Base-by-base conservation (phyloP, 1,140 invertebrate species). In the Samia ricini region DNA sequence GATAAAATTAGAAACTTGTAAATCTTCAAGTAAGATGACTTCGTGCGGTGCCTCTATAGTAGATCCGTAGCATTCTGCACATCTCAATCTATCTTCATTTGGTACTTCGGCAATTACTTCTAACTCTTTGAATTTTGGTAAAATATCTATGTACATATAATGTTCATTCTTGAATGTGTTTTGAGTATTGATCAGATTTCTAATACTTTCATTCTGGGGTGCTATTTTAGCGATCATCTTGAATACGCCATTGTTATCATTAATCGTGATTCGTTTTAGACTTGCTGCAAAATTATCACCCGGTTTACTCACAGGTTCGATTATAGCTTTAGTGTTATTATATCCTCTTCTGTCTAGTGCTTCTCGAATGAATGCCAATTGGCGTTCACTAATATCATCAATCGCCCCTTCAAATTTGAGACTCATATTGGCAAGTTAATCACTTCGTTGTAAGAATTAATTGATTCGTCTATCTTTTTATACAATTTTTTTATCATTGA, bases 1-100 rank as follows among this genome's bases (percentile, higher is more conserved):
- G 10, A 52, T 36, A 64, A 85, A 93, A 0, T 89, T 89, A 5
- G 62, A 33, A 0, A 67, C 48, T 51, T 80, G 75, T 15, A 94
- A 70, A 77, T 94, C 92, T 72, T 93, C 89, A 60, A 94, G 77
- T 18, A 93, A 76, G n/a, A 93, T 87, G 19, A 88, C 71, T 75
- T 92, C 90, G 33, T 89, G 63, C 10, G 70, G 63, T 36, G 87
- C 74, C 26, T 87, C 77, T 15, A 57, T 71, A 4, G 76, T 64
- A 0, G 68, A 80, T 10, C 58, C 94, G 72, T 22, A 93, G 72
- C 8, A 93, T 85, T 4, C n/a, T 8, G 49, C 49, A 18, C n/a
- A 51, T 51, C 49, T 51, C 3, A 19, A 18, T 51, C 49, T 51
- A 10, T 90, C 76, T 77, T 92, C 91, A 50, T 91, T 66, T 6